A percentile compares a stretch with the other conserved stretches of the same genome.
These are phyloP conservation scores for Pangasius macronema DNA, from an alignment of 2,797 vertebrate genomes.

Conservation along the genomic window DNA sequence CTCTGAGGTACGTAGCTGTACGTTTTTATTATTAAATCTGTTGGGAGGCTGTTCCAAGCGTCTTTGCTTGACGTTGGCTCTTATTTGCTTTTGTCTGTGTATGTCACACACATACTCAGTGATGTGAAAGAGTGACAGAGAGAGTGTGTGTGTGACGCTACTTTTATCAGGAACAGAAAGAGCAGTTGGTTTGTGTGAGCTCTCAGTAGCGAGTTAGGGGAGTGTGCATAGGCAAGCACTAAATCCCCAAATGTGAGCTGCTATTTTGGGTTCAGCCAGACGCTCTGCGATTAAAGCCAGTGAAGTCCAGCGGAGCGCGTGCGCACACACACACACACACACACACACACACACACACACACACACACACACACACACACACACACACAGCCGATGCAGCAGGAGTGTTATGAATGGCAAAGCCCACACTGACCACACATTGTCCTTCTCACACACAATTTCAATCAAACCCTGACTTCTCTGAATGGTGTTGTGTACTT, in stretches of 20 bases:
- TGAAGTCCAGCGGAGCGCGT: neutral
- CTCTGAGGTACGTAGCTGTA: neutral
- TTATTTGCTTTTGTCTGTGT: neutral
- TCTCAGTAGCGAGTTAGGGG: constrained; percentile 24
- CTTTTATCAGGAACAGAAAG: neutral
- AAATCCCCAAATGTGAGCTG: constrained; percentile 44
- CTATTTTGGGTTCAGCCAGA: constrained; percentile 44
- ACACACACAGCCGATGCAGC: neutral
- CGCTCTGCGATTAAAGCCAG: constrained; percentile 30
- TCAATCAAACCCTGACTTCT: constrained; percentile 14
- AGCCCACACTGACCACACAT: constrained; percentile 15
- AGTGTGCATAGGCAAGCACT: constrained; percentile 23
- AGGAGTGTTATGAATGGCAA: constrained; percentile 25
- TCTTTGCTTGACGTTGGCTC: neutral
- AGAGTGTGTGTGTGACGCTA: constrained; percentile 3
- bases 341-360: neutral
- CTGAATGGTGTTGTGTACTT: constrained; percentile 24
- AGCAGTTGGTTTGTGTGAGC: constrained; percentile 26
- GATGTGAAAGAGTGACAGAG: neutral
- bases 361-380: neutral
- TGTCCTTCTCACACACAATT: constrained; percentile 7
- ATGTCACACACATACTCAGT: neutral
- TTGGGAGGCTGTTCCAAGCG: neutral
- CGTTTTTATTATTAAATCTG: neutral
- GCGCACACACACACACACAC: constrained; percentile 2